Evolutionary conservation across 2,888 invertebrate genomes (phyloP).

Genomic region (Cephus spinipes): DNA sequence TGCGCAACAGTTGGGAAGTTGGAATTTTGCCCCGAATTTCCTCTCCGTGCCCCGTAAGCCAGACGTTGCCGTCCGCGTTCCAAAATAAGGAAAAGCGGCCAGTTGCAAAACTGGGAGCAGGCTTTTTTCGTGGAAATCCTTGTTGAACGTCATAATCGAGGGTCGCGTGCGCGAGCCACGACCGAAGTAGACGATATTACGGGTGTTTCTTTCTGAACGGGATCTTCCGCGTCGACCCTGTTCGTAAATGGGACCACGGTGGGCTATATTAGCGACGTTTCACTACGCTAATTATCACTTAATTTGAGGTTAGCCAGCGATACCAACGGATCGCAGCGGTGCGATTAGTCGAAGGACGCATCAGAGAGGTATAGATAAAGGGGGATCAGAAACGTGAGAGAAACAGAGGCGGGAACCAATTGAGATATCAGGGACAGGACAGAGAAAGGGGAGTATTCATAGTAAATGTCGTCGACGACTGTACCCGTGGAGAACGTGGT

Average conservation of each 20-base stretch:
- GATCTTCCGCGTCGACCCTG: no score
- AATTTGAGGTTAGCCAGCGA: slow-evolving; percentile 35
- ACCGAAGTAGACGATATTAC: no score
- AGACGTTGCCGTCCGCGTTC: slow-evolving; percentile 13
- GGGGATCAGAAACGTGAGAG: background rate
- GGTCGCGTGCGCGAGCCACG: background rate
- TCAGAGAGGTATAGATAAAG: slow-evolving; percentile 8
- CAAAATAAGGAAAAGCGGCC: slow-evolving; percentile 29
- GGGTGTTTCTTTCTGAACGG: no score
- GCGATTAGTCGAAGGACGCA: background rate
- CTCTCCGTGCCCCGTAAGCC: slow-evolving; percentile 9
- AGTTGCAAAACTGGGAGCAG: slow-evolving; percentile 17
- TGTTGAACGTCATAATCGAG: background rate
- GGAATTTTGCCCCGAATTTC: slow-evolving; percentile 26
- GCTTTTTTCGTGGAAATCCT: background rate
- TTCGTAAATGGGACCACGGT: no score
- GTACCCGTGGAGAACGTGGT: slow-evolving; percentile 6
- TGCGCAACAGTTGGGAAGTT: slow-evolving; percentile 57
- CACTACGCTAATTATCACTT: slow-evolving; percentile 35
- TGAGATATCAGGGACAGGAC: background rate
- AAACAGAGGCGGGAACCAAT: background rate
- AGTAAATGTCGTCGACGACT: background rate
- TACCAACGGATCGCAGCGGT: background rate
- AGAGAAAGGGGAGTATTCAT: background rate
- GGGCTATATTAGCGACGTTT: background rate